phyloP scores from a whole-genome alignment of 92 coral and sea anemone genomes.

The Blastomussa wellsi region DNA sequence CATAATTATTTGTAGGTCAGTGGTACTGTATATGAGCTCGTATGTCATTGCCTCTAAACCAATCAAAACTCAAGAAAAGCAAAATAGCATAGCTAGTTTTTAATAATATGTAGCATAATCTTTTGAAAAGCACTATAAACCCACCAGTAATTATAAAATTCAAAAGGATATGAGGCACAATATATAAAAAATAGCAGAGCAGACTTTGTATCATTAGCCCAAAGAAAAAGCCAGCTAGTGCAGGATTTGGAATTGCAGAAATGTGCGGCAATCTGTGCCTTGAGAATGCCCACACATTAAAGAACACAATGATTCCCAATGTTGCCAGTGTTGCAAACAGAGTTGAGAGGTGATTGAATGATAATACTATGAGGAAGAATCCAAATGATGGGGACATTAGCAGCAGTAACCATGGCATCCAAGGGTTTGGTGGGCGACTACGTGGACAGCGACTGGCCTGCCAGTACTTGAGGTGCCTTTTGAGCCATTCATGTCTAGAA shows the following conservation, averaged over 20 bases:
- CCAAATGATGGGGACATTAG: constrained; percentile 63
- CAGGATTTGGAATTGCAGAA: constrained; percentile 82
- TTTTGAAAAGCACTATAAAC: too few relatives aligned
- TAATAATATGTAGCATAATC: too few relatives aligned
- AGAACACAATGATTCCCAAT: constrained; percentile 30
- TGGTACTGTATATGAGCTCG: too few relatives aligned
- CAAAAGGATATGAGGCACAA: constrained; percentile 93
- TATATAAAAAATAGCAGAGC: constrained; percentile 60
- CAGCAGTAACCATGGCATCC: constrained; percentile 81
- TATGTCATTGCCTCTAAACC: too few relatives aligned
- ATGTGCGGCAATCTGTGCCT: constrained; percentile 80
- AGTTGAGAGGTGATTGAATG: constrained; percentile 49
- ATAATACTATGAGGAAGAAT: constrained; percentile 48
- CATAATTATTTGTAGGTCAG: too few relatives aligned
- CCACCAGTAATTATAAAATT: not conserved
- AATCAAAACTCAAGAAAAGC: too few relatives aligned
- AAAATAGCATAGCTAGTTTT: too few relatives aligned
- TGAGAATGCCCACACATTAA: constrained; percentile 67
- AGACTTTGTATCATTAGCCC: constrained; percentile 81
- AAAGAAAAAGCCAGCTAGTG: constrained; percentile 86
- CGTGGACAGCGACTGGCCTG: constrained; percentile 71
- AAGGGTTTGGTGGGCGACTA: constrained; percentile 59
- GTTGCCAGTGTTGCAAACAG: constrained; percentile 46
- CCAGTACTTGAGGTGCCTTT: constrained; percentile 76
- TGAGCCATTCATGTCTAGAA: constrained; percentile 73